These are phyloP conservation scores for Zosterops pallidus DNA, from an alignment of 2,113 vertebrate genomes.

Conservation along the genomic window DNA sequence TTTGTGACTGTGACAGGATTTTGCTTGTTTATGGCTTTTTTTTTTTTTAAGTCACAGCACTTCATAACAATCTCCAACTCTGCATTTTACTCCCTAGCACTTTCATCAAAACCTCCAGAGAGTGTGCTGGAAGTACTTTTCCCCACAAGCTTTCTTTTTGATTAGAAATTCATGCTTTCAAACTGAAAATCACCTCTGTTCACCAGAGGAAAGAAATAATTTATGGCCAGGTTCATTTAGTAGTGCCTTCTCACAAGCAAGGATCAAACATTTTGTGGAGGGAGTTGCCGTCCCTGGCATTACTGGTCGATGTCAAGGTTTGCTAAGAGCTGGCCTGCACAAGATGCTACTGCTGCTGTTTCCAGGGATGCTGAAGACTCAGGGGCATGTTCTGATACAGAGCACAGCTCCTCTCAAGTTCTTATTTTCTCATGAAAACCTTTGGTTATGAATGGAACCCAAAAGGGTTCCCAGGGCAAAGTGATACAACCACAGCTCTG, in stretches of 20 bases:
- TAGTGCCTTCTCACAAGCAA: neutral
- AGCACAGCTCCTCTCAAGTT: neutral
- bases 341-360: neutral
- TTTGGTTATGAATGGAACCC: neutral
- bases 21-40: neutral
- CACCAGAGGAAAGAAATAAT: neutral
- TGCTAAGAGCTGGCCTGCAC: neutral
- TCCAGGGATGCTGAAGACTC: neutral
- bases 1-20: neutral
- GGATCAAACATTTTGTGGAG: neutral
- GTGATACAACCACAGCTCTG: accelerated
- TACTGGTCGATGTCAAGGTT: neutral
- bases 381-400: neutral
- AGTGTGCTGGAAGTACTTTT: neutral
- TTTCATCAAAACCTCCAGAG: slow-evolving; percentile 1
- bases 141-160: neutral
- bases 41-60: neutral
- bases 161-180: neutral
- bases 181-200: neutral
- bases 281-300: neutral
- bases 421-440: neutral
- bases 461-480: neutral
- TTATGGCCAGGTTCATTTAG: neutral
- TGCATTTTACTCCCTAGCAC: neutral
- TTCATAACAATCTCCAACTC: neutral